phyloP scores from a whole-genome alignment of 2,888 invertebrate genomes.

The Pogonocherus hispidulus region DNA sequence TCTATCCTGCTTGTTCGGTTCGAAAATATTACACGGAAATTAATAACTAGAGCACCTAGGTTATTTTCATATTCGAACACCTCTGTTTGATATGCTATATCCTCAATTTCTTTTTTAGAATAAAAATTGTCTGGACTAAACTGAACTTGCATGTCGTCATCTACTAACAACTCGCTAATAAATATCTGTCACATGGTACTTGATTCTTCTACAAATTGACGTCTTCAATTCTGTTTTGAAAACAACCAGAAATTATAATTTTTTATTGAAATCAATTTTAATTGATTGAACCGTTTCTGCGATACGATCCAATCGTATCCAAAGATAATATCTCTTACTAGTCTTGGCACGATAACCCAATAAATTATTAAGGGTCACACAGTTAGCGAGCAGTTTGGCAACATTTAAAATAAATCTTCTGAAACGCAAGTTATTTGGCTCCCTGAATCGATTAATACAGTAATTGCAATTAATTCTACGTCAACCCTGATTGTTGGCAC shows the following conservation, averaged over 20 bases:
- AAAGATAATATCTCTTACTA: conserved; percentile 13
- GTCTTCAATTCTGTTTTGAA: background rate
- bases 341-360: conserved; percentile 9
- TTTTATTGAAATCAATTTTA: background rate
- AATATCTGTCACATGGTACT: background rate
- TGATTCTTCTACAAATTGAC: conserved; percentile 5
- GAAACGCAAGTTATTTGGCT: conserved; percentile 6
- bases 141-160: too few relatives aligned
- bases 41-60: background rate
- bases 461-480: background rate
- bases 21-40: conserved; percentile 18
- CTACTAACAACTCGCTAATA: background rate
- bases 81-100: background rate
- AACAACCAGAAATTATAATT: background rate
- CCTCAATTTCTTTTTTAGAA: background rate
- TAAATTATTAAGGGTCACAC: background rate
- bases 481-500: background rate
- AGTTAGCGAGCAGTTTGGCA: background rate
- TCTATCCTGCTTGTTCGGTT: conserved; percentile 20
- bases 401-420: background rate
- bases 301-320: conserved; percentile 22
- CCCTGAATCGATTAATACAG: background rate
- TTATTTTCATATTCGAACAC: background rate
- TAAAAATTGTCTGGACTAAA: background rate
- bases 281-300: background rate